Conservation (phyloP, 2,113 vertebrate species). For the Uria aalge region DNA sequence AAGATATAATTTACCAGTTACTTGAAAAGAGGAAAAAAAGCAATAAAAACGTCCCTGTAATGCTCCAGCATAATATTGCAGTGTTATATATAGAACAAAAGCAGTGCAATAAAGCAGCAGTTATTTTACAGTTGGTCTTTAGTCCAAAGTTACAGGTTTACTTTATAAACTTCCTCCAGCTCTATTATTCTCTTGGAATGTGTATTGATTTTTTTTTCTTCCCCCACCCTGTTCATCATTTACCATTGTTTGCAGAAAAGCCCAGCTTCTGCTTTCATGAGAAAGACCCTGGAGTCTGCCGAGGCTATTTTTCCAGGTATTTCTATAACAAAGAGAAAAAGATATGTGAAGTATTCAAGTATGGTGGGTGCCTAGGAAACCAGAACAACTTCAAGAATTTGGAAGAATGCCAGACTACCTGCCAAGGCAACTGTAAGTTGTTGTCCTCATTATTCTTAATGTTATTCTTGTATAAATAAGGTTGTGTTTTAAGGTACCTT, state of each 20-base stretch:
- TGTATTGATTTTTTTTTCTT: background rate
- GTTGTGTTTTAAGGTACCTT: background rate
- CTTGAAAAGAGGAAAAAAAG: background rate
- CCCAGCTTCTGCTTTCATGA: conserved; percentile 83
- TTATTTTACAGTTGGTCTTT: background rate
- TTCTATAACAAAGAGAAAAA: conserved; percentile 80
- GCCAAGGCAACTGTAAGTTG: conserved; percentile 75
- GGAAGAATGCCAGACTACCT: conserved; percentile 78
- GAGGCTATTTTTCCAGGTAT: conserved; percentile 83
- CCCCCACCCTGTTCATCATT: background rate
- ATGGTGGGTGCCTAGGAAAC: conserved; percentile 92
- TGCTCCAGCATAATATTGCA: background rate
- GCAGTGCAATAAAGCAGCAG: background rate
- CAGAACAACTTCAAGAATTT: conserved; percentile 86
- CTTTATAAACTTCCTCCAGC: background rate
- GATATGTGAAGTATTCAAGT: conserved; percentile 82
- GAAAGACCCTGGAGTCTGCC: conserved; percentile 85
- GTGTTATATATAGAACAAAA: background rate
- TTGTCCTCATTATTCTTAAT: background rate
- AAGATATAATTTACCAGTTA: background rate
- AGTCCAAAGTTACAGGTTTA: background rate
- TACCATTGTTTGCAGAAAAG: conserved; percentile 68
- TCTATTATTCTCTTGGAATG: background rate
- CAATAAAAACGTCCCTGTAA: background rate
- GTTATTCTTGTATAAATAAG: background rate